These are phyloP conservation scores for Limanda limanda DNA, from an alignment of 2,113 vertebrate species.

Conservation along the genomic window DNA sequence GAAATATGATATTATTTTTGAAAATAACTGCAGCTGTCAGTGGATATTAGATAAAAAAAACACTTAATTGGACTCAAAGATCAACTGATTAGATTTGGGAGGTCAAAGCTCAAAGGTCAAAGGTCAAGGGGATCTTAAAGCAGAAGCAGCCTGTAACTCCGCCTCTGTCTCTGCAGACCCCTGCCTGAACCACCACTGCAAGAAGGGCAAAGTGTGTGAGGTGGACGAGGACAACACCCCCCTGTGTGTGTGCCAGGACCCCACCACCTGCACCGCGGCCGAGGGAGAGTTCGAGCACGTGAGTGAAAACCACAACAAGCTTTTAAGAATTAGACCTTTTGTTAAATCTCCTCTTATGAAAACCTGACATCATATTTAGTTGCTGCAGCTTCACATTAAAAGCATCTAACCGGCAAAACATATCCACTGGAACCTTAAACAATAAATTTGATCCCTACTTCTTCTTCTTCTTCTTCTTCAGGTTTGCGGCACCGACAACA, in stretches of 20 bases:
- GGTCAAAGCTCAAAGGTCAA: not conserved
- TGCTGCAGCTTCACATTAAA: no score
- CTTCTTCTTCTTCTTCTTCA: conserved; percentile 53
- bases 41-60: no score
- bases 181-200: conserved; percentile 97
- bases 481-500: conserved; percentile 98
- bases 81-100: not conserved
- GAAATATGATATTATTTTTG: no score
- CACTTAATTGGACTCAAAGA: no score
- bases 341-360: no score
- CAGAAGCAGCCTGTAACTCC: not conserved
- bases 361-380: no score
- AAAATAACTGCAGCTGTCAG: no score
- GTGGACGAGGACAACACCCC: conserved; percentile 93
- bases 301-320: conserved; percentile 50
- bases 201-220: conserved; percentile 98
- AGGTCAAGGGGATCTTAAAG: no score
- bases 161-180: conserved; percentile 81
- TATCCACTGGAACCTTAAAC: not conserved
- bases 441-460: no score
- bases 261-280: conserved; percentile 89
- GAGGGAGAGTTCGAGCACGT: conserved; percentile 94
- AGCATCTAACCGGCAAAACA: no score
- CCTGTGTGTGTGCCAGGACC: conserved; percentile 98
- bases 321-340: not conserved